Conservation (phyloP, 2,113 vertebrate species). For the Cyprinodon brontotheroides region DNA sequence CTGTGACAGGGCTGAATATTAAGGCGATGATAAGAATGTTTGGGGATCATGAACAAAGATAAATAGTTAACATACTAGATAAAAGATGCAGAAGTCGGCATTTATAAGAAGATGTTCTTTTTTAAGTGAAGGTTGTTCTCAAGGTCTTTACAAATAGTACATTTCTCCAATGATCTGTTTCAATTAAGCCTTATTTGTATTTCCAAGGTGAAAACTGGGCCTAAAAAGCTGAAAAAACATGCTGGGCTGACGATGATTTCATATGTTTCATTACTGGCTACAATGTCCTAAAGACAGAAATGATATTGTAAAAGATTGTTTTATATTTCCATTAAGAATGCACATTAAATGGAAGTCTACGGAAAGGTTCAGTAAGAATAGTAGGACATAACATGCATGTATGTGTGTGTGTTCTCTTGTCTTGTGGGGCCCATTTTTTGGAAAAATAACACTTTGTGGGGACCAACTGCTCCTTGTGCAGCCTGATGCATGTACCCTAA, state of each 20-base stretch:
- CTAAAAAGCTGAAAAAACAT: not conserved
- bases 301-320: not conserved
- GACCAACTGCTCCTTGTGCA: too few species aligned
- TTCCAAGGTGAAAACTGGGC: not conserved
- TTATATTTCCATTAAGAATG: not conserved
- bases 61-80: too few species aligned
- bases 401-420: conserved; percentile 10
- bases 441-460: too few species aligned
- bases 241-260: conserved; percentile 14
- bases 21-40: too few species aligned
- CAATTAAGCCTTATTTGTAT: not conserved
- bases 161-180: not conserved
- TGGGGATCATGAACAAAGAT: too few species aligned
- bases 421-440: too few species aligned
- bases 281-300: conserved; percentile 1
- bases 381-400: not conserved
- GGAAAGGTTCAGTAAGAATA: too few species aligned
- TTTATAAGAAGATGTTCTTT: not conserved
- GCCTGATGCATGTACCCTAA: too few species aligned
- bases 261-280: conserved; percentile 10
- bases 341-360: too few species aligned
- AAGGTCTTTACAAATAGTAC: not conserved
- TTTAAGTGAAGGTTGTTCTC: not conserved
- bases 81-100: not conserved
- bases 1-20: too few species aligned